These are phyloP conservation scores for Avahi laniger DNA, from an alignment of 2,797 vertebrate species.

Conservation along the genomic window DNA sequence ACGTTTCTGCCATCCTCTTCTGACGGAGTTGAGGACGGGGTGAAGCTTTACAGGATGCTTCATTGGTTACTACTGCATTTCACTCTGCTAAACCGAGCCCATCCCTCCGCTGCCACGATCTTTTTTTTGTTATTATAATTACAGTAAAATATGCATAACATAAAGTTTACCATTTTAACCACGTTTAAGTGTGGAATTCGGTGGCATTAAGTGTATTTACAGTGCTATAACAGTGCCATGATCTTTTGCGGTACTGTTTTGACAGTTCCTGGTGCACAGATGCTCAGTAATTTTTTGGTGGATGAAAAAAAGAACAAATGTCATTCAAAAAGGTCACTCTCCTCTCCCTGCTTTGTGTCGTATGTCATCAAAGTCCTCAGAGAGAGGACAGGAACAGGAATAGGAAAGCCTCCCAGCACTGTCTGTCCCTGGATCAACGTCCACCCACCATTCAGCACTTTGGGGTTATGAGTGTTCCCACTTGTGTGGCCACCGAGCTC, in stretches of 20 bases:
- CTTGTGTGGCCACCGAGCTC: not conserved
- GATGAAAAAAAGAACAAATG: not conserved
- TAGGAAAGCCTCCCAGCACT: not conserved
- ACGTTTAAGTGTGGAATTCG: not conserved
- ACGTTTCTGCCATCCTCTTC: not conserved
- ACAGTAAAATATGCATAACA: not conserved
- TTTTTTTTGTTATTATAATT: not conserved
- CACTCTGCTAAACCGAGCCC: not conserved
- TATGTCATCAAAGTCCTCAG: not conserved
- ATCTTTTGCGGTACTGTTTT: not conserved
- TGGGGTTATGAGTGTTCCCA: not conserved
- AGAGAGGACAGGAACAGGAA: not conserved
- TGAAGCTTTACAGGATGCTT: not conserved
- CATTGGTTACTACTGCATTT: not conserved
- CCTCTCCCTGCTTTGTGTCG: not conserved
- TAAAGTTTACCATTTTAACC: not conserved
- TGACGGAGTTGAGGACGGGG: not conserved
- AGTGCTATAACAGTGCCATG: too few species aligned
- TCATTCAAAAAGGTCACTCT: not conserved
- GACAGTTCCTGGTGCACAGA: not conserved
- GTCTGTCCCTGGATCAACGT: not conserved
- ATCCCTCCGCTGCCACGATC: not conserved
- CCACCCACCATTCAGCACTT: not conserved
- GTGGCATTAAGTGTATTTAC: not conserved
- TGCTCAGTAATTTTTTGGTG: not conserved